Percentiles rank a stretch among this genome's conserved stretches.
These are phyloP conservation scores for Acleris laterana DNA, from an alignment of 2,888 invertebrate genomes.

Conservation along the genomic window DNA sequence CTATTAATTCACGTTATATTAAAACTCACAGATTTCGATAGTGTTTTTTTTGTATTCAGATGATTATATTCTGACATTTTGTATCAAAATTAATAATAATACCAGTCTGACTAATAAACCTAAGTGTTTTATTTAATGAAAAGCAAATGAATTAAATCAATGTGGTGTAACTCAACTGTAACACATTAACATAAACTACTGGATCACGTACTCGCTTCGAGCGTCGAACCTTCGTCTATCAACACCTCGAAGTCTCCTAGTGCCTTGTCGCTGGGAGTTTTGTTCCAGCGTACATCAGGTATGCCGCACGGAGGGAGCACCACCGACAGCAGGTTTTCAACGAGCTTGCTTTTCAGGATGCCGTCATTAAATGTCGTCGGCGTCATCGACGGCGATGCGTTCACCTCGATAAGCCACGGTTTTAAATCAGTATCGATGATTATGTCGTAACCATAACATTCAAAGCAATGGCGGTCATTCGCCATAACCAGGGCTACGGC, in stretches of 20 bases:
- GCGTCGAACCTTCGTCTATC: constrained; percentile 90
- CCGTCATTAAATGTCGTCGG: constrained; percentile 96
- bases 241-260: constrained; percentile 92
- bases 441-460: constrained; percentile 97
- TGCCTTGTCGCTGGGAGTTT: constrained; percentile 88
- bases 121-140: background rate
- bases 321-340: constrained; percentile 95
- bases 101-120: background rate
- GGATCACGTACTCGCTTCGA: constrained; percentile 55
- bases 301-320: constrained; percentile 93
- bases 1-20: constrained; percentile 50
- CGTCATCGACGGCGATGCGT: constrained; percentile 96
- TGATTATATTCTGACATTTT: background rate
- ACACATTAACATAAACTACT: no score
- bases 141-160: background rate
- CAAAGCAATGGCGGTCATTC: constrained; percentile 95
- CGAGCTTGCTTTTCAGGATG: constrained; percentile 95
- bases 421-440: constrained; percentile 96
- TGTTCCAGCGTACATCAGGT: constrained; percentile 94
- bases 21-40: constrained; percentile 11
- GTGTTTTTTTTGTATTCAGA: constrained; percentile 4
- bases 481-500: constrained; percentile 95
- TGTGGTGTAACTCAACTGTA: no score
- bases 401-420: constrained; percentile 96
- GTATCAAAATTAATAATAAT: background rate